phyloP scores from a whole-genome alignment of 2,888 invertebrate species.

The Xestia sexstrigata region DNA sequence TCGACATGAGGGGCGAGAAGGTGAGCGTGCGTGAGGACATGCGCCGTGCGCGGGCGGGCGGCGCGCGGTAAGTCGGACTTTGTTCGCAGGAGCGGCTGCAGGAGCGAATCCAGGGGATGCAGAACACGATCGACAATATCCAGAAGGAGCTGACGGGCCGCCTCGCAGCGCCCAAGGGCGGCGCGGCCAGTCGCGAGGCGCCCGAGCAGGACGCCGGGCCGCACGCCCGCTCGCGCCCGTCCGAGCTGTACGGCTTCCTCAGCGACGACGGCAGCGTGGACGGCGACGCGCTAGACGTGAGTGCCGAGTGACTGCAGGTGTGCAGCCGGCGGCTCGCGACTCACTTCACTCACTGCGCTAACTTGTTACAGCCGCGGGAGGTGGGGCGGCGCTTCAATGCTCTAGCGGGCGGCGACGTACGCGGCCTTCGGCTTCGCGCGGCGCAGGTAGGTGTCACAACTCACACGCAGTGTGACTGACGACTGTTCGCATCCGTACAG shows the following conservation, averaged over 20 bases:
- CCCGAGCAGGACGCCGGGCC: slow-evolving; percentile 56
- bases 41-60: not conserved
- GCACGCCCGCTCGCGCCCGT: slow-evolving; percentile 51
- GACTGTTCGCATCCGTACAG: too few species aligned
- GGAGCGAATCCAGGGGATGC: slow-evolving; percentile 77
- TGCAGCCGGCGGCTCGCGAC: not conserved
- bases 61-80: not conserved
- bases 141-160: slow-evolving; percentile 80
- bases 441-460: not conserved
- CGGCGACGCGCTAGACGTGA: slow-evolving; percentile 67
- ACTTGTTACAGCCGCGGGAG: slow-evolving; percentile 50
- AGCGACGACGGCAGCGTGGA: slow-evolving; percentile 81
- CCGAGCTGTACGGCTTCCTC: slow-evolving; percentile 57
- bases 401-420: slow-evolving; percentile 25
- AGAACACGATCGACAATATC: slow-evolving; percentile 80
- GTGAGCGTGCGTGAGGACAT: slow-evolving; percentile 57
- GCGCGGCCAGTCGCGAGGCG: slow-evolving; percentile 18
- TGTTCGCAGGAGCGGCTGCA: slow-evolving; percentile 76
- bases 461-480: too few species aligned
- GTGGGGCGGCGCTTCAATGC: slow-evolving; percentile 58
- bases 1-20: slow-evolving; percentile 78
- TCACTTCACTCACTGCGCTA: not conserved
- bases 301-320: slow-evolving; percentile 16
- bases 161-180: slow-evolving; percentile 44
- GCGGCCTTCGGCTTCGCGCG: not conserved